Evolutionary conservation across 2,888 invertebrate genomes (phyloP).

Genomic region (Terebella lapidaria): DNA sequence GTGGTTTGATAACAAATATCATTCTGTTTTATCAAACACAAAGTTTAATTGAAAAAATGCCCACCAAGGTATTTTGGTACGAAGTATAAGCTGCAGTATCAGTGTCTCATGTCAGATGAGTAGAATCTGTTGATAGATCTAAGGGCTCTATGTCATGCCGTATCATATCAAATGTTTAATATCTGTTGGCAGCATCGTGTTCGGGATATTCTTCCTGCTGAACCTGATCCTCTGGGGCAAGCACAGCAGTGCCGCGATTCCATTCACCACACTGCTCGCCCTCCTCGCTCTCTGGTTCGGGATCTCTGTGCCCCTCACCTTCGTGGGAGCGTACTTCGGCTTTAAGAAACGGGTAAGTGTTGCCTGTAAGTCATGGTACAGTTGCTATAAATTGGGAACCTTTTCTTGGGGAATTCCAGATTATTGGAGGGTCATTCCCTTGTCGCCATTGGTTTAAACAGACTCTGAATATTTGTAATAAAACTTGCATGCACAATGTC

Average conservation of each 20-base stretch:
- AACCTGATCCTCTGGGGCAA: slow-evolving; percentile 94
- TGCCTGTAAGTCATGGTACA: background rate
- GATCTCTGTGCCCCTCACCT: slow-evolving; percentile 96
- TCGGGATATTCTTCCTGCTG: slow-evolving; percentile 94
- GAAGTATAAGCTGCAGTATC: no score
- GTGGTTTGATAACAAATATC: no score
- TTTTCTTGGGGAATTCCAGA: background rate
- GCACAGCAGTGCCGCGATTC: slow-evolving; percentile 92
- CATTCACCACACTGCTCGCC: slow-evolving; percentile 92
- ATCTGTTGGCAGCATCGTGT: slow-evolving; percentile 87
- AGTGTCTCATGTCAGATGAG: no score
- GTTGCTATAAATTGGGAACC: background rate
- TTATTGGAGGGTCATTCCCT: background rate
- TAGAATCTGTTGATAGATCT: no score
- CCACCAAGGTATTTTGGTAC: no score
- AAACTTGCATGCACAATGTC: no score
- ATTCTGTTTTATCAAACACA: no score
- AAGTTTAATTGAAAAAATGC: no score
- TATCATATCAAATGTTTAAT: no score
- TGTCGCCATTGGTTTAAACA: no score
- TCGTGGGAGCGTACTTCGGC: slow-evolving; percentile 96
- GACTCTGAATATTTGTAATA: no score
- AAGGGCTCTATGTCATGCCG: no score
- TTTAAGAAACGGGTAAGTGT: slow-evolving; percentile 83
- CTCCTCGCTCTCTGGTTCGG: slow-evolving; percentile 94